Conservation (phyloP, 2,113 vertebrate genomes). For the Mormyrus iriodes region DNA sequence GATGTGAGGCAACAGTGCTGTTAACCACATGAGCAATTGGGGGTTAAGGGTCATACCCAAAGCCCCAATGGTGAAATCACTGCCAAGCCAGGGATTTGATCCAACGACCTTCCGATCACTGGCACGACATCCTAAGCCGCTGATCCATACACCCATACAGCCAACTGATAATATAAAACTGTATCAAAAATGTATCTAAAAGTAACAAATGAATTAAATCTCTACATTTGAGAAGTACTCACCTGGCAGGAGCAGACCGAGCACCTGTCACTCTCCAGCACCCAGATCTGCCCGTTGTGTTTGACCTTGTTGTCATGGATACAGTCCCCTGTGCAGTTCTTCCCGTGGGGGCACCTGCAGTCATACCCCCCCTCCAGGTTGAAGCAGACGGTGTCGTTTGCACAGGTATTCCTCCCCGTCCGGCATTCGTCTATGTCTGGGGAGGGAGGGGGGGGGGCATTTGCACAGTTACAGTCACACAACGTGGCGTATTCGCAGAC, state of each 20-base stretch:
- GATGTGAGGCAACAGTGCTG: neutral
- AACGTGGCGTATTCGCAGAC: neutral
- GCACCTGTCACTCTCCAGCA: conserved; percentile 90
- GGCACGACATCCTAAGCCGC: neutral
- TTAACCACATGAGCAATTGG: neutral
- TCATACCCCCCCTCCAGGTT: conserved; percentile 97
- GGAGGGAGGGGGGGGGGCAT: conserved; percentile 36
- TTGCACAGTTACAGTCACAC: conserved; percentile 60
- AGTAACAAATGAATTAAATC: neutral
- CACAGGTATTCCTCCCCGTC: conserved; percentile 87
- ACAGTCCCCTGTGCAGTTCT: conserved; percentile 95
- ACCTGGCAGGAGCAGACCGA: conserved; percentile 95
- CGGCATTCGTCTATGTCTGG: conserved; percentile 95
- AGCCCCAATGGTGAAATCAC: neutral
- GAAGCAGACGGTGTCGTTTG: conserved; percentile 96
- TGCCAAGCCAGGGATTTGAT: neutral
- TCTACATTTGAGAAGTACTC: conserved; percentile 20
- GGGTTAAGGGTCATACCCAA: neutral
- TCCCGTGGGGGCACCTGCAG: conserved; percentile 94
- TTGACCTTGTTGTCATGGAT: conserved; percentile 86
- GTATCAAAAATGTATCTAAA: neutral
- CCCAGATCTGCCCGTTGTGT: conserved; percentile 96
- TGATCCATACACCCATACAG: neutral
- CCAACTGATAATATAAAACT: neutral
- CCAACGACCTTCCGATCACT: neutral